Evolutionary conservation across 1,140 invertebrate genomes (phyloP), one percentile per base, ranked within the genome.

Genomic region (Atta cephalotes): DNA sequence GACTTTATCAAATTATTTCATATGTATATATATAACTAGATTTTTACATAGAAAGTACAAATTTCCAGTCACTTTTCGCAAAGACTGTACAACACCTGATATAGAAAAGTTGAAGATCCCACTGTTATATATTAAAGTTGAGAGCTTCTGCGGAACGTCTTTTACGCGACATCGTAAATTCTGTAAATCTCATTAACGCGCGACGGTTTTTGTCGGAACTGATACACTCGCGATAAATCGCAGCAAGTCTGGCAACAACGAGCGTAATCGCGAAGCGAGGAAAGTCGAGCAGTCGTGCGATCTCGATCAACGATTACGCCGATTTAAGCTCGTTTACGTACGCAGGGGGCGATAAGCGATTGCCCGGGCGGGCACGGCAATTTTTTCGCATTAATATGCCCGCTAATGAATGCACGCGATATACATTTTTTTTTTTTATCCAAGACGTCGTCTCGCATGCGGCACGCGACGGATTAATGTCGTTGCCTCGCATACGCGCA

Each of bases 401-500:
- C 49, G 60, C 39, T 85, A 85, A 85, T 79, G 84, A 85, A 85
- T 85, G 62, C 84, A 79, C 74, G 74, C 71, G 58, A 85, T 85
- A 85, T 85, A 85, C 58, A 80, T 53, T 45, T 45, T 45, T 45
- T 81, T 28, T 31, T 31, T 45, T 56, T 65, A 66, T 51, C 14
- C 70, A n/a, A 79, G 76, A 79, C 74, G 84, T 78, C 49, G 58
- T n/a, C 28, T 85, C 82, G 84, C 74, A 85, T 85, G 84, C 84
- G 84, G 76, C 84, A 85, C 84, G 84, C 84, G 84, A 85, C 72
- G 84, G 21, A 85, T 85, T 85, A 85, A 80, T 66, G 74, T 56
- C 60, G 72, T 31, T 35, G 35, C n/a, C 58, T 12, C 28, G 14
- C 25, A 25, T 10, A 10, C 18, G 14, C 58, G 53, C 28, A 25